Evolutionary conservation across 2,888 invertebrate genomes (phyloP).

Genomic region (Halocaridina rubra): DNA sequence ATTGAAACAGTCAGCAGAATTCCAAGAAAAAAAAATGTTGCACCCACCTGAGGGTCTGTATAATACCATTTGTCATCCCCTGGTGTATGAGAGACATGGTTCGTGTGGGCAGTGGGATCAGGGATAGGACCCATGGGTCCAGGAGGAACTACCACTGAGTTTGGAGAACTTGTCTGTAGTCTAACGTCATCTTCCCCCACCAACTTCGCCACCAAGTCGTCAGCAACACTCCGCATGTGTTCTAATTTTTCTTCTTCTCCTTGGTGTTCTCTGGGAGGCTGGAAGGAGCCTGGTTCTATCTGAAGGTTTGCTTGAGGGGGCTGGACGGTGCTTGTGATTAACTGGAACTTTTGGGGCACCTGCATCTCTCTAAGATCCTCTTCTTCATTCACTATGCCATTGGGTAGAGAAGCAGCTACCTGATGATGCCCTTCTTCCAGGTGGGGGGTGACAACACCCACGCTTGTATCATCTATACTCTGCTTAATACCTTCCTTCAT

Average conservation of each 20-base stretch:
- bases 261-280: conserved; percentile 27
- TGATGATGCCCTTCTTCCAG: too few species aligned
- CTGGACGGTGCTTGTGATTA: not conserved
- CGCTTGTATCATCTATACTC: too few species aligned
- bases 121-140: conserved; percentile 3
- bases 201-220: conserved; percentile 80
- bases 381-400: conserved; percentile 38
- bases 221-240: conserved; percentile 72
- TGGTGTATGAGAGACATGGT: not conserved
- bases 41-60: conserved; percentile 63
- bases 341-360: conserved; percentile 1
- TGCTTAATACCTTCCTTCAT: too few species aligned
- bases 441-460: too few species aligned
- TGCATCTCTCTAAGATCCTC: conserved; percentile 9
- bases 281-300: not conserved
- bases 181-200: conserved; percentile 76
- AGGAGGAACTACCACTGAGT: conserved; percentile 1
- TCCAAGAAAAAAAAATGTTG: too few species aligned
- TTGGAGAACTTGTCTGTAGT: conserved; percentile 12
- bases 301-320: not conserved
- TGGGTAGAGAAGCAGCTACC: not conserved
- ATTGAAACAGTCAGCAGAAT: too few species aligned
- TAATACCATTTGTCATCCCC: conserved; percentile 62
- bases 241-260: conserved; percentile 67
- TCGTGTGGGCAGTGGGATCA: conserved; percentile 16